Base-by-base conservation (phyloP, 2,888 invertebrate species). In the Platycheirus albimanus region DNA sequence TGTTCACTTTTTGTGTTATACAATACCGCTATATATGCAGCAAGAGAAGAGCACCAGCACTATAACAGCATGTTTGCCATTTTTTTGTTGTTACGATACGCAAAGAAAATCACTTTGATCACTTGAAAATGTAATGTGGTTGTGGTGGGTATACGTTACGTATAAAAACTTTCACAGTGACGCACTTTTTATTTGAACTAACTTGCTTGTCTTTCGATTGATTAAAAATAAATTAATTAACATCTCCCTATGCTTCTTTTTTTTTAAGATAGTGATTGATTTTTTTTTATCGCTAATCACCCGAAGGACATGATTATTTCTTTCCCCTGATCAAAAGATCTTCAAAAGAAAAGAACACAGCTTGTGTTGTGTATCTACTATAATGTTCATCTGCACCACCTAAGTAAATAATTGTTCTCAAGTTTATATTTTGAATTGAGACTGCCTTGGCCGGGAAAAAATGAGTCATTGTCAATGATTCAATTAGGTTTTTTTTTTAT, bases 391-490 rank as follows among this genome's bases (percentile, higher is more conserved):
- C 30, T 33, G n/a, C n/a, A n/a, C n/a, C n/a, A 56, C 0, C 19
- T 19, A 13, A 56, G 38, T 41, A 58, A 58, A 41, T 41, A 41
- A 41, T 24, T 41, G 15, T 11, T 24, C 1, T 8, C 41, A 54
- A 58, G 41, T 58, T 58, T 41, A 41, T 24, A 41, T 58, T 41
- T 58, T 38, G 28, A 30, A 61, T 24, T 58, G 56, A 58, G 24
- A 58, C 45, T 61, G 45, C 61, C 43, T 61, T 61, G 43, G 8
- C 24, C 10, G 41, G 8, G 17, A 30, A n/a, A n/a, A n/a, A 45
- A 30, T 45, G 61, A 61, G 15, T 61, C 61, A 61, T 45, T 43
- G 61, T 33, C 61, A 61, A 61, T 61, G 45, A 61, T 13, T 45
- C 61, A 61, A 45, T 61, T 30, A 30, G 15, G n/a, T 28, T n/a